Base-by-base conservation (phyloP, 2,113 vertebrate genomes). In the Daphoenositta chrysoptera region DNA sequence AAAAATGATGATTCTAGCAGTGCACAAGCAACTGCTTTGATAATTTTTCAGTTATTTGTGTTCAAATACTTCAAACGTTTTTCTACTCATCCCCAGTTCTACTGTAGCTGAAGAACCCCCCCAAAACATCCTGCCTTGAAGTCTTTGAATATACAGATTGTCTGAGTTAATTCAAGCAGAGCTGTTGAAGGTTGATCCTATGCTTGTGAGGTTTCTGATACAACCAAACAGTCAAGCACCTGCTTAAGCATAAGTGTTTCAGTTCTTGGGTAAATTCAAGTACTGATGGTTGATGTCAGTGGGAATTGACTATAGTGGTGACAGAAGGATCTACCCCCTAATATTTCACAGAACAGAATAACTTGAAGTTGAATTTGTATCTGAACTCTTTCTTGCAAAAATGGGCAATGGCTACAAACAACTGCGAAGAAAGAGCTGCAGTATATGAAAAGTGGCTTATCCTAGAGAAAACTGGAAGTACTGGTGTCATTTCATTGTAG, bases 1-100 rank as follows among this genome's bases (percentile, higher is more conserved):
- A 77, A 96, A 77, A 92, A 89, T 68, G 51, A 39, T 71, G 42
- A 83, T 92, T 87, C 66, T 96, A 94, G 94, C 91, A 93, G 96
- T 94, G 73, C 80, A 56, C 40, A 65, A 51, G 87, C 88, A 72
- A 73, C 90, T 96, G 86, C 94, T 96, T 94, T 71, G 50, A 79
- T 79, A 72, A 44, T 37, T 92, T 96, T 96, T 91, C 70, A 78
- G 71, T 42, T 80, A 75, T 28, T 89, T 88, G 37, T 81, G 90
- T 94, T 90, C 50, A 84, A 96, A 72, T 93, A 96, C 31, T 93
- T 87, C 10, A 66, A 93, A 93, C 58, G 57, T 88, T 97, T 96
- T 94, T 79, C 76, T 94, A 85, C 73, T 83, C 60, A 88, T 61
- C 69, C 72, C 75, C 69, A 70, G 63, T 90, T 77, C 56, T 85